These are phyloP conservation scores for Phocoena phocoena DNA, from an alignment of 2,113 vertebrate genomes.

Conservation along the genomic window DNA sequence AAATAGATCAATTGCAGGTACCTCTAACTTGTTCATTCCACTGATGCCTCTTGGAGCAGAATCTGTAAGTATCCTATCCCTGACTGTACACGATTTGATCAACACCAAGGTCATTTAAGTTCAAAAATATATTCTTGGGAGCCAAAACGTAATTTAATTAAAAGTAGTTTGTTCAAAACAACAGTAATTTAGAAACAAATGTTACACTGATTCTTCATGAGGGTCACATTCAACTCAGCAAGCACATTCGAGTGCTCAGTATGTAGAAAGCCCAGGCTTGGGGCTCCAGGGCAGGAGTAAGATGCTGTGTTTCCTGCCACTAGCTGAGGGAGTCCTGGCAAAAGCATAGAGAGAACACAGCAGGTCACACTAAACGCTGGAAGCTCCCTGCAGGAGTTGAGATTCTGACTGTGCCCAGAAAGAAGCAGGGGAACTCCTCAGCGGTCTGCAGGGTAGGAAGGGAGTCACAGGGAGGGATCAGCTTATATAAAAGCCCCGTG, in stretches of 20 bases:
- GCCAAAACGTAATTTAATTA: background rate
- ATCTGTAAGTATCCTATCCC: background rate
- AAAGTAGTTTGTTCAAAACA: background rate
- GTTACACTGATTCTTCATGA: background rate
- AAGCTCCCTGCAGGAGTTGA: background rate
- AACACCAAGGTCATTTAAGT: background rate
- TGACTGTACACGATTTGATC: background rate
- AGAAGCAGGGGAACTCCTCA: background rate
- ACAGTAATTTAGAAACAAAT: background rate
- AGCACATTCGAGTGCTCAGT: background rate
- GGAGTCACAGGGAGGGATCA: background rate
- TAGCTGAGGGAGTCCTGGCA: background rate
- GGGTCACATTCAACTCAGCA: background rate
- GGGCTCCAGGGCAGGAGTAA: background rate
- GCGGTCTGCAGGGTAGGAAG: background rate
- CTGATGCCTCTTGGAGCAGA: background rate
- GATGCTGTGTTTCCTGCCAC: background rate
- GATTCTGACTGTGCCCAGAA: background rate
- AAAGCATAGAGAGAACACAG: background rate
- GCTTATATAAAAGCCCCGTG: background rate
- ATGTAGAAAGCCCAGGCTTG: background rate
- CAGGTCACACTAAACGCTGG: background rate
- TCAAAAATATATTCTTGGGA: background rate
- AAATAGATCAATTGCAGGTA: background rate
- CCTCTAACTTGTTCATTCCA: background rate